These are phyloP conservation scores for Sarcophaga subvicina DNA, from an alignment of 2,888 invertebrate genomes.

Conservation along the genomic window DNA sequence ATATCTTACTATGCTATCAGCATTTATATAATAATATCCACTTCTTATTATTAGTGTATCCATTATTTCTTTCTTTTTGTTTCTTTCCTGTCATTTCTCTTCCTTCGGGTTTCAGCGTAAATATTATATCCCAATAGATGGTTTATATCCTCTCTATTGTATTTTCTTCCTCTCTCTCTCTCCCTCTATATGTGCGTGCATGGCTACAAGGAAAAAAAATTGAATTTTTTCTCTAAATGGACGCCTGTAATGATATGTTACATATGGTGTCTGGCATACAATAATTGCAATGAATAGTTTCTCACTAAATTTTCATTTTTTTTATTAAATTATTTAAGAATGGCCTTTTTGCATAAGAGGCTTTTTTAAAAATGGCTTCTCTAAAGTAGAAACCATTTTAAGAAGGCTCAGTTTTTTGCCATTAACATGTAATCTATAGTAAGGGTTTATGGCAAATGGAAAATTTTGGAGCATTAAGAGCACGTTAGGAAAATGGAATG, in stretches of 20 bases:
- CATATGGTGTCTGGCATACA: background rate
- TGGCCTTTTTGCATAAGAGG: background rate
- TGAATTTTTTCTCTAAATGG: background rate
- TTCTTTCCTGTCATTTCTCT: background rate
- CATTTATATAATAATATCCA: slow-evolving; percentile 52
- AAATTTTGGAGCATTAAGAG: too few species aligned
- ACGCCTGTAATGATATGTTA: slow-evolving; percentile 3
- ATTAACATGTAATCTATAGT: too few species aligned
- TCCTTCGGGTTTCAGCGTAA: background rate
- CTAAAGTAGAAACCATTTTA: background rate
- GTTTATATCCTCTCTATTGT: background rate
- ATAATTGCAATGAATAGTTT: slow-evolving; percentile 23
- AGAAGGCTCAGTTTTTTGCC: background rate
- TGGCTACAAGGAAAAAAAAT: background rate
- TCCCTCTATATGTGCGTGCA: background rate
- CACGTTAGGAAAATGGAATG: too few species aligned
- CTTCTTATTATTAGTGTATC: slow-evolving; percentile 39
- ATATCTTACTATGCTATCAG: slow-evolving; percentile 54
- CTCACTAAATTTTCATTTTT: background rate
- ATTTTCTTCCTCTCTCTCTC: background rate
- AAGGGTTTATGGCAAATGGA: too few species aligned
- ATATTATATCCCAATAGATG: background rate
- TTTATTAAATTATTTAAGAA: slow-evolving; percentile 2
- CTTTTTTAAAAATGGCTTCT: background rate
- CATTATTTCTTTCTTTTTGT: slow-evolving; percentile 2